phyloP scores from a whole-genome alignment of 2,888 invertebrate genomes.

The Scrobipalpa atriplicella region DNA sequence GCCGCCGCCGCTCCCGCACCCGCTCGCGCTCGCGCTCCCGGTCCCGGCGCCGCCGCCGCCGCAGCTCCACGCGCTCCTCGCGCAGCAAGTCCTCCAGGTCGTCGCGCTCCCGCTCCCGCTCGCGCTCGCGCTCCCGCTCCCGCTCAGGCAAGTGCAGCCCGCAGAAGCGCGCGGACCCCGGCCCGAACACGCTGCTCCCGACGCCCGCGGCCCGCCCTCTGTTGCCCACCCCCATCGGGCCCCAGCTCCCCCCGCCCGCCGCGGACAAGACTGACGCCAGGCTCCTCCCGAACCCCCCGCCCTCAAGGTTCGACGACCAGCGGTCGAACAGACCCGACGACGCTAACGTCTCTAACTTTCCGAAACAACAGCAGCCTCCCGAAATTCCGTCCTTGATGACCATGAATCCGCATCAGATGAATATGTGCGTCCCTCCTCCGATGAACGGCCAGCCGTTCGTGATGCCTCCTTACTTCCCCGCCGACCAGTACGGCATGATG shows the following conservation, averaged over 20 bases:
- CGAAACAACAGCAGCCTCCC: constrained; percentile 40
- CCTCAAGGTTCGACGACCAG: constrained; percentile 39
- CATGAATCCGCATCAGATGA: constrained; percentile 67
- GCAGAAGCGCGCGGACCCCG: constrained; percentile 58
- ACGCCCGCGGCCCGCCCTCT: constrained; percentile 43
- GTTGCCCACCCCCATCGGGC: constrained; percentile 60
- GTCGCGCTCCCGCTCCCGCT: constrained; percentile 60
- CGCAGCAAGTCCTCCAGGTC: constrained; percentile 73
- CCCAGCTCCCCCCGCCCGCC: constrained; percentile 55
- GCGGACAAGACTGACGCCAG: constrained; percentile 48
- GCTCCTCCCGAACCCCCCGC: constrained; percentile 49
- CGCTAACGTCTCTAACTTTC: background rate
- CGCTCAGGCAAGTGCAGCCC: constrained; percentile 83
- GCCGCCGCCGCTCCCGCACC: constrained; percentile 56
- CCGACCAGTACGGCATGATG: constrained; percentile 74
- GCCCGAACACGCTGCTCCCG: constrained; percentile 45
- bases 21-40: constrained; percentile 61
- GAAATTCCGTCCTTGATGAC: constrained; percentile 71
- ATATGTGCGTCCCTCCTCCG: constrained; percentile 66
- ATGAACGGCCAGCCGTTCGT: constrained; percentile 64
- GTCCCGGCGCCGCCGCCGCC: constrained; percentile 71
- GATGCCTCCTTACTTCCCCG: constrained; percentile 69
- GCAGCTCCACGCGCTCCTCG: constrained; percentile 73
- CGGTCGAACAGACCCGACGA: background rate
- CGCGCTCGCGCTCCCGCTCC: constrained; percentile 74